Base-by-base conservation (phyloP, 2,797 vertebrate species). In the Crocidura indochinensis region DNA sequence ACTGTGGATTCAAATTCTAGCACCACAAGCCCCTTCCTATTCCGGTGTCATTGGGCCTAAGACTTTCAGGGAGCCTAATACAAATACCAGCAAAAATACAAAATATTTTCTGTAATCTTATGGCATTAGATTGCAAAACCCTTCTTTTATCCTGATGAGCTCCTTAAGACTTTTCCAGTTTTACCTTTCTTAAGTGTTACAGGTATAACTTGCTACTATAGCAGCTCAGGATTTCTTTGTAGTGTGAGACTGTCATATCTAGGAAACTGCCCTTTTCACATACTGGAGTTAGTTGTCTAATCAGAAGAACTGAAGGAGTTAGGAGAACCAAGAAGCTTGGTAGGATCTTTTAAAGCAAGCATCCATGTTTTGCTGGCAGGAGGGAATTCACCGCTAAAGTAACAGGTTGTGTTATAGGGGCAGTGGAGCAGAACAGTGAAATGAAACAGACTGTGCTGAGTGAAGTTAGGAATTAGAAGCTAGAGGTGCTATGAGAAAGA, bases 261-360 rank as follows among this genome's bases (percentile, higher is more conserved):
- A 81, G 80, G 80, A 51, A 79, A 91, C 77, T 65, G 29, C 27
- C 77, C 29, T 93, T 29, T 74, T 85, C 69, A 93, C 44, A 82
- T 88, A 17, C 47, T 69, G 76, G 29, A 68, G 29, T 65, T 56
- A 75, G 71, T 78, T 64, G 19, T 94, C 87, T 84, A 83, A 86
- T 27, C 26, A 14, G n/a, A 75, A 92, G 38, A 26, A 19, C 38
- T 83, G n/a, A 72, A 74, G 79, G 69, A 92, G 79, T 51, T 49
- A 74, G 75, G 76, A 79, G 17, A 91, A 62, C 27, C 31, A 62
- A 89, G 72, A 29, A 83, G 53, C 62, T 2, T 62, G 72, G 46
- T 44, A 88, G 15, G 26, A 9, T 14, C 2, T 94, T 82, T 20
- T 72, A n/a, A n/a, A n/a, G 15, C 22, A 68, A 56, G 87, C 85